Percentiles rank a stretch among this genome's conserved stretches.
These are phyloP conservation scores for Diplolepis rosae DNA, from an alignment of 2,888 invertebrate genomes.

Conservation along the genomic window DNA sequence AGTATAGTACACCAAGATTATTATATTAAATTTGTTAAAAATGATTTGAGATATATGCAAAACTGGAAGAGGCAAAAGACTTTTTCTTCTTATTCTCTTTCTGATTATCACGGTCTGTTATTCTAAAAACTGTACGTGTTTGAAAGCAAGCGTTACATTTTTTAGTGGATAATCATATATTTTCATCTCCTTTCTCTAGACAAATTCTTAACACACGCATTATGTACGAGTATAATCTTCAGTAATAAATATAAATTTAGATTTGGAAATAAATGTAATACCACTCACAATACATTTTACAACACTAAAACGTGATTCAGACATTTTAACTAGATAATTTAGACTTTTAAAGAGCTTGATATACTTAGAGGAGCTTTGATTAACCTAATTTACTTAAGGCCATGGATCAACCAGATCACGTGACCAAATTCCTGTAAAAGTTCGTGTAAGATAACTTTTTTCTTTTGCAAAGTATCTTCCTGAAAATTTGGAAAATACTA, in stretches of 20 bases:
- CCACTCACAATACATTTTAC: not conserved
- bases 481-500: too few species aligned
- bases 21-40: not conserved
- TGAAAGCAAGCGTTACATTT: not conserved
- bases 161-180: too few species aligned
- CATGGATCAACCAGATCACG: too few species aligned
- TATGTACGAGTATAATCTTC: too few species aligned
- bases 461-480: too few species aligned
- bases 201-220: too few species aligned
- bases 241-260: too few species aligned
- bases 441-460: too few species aligned
- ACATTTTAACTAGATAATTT: conserved; percentile 5
- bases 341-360: not conserved
- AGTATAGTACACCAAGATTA: not conserved
- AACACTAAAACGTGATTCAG: too few species aligned
- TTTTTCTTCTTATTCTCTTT: not conserved
- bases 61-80: not conserved
- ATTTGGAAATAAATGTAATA: not conserved
- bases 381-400: not conserved
- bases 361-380: not conserved
- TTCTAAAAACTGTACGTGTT: not conserved
- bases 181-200: too few species aligned
- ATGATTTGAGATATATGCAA: not conserved
- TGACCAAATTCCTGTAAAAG: too few species aligned
- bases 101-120: not conserved